These are phyloP conservation scores for Megaceryle torquata DNA, from an alignment of 2,113 vertebrate species.

Conservation along the genomic window DNA sequence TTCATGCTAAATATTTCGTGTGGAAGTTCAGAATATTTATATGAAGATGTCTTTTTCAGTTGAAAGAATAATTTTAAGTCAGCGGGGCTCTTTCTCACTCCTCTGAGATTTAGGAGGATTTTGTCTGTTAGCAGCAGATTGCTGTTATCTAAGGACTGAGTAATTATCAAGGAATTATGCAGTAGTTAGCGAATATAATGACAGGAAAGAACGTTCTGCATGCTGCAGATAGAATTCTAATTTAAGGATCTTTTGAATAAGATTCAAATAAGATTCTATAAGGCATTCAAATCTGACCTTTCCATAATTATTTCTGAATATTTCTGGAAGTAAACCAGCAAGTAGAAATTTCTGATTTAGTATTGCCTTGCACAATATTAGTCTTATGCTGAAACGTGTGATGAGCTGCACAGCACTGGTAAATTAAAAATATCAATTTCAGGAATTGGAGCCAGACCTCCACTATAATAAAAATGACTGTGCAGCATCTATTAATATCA, in stretches of 20 bases:
- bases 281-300: slow-evolving; percentile 17
- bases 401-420: background rate
- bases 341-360: background rate
- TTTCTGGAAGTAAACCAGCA: background rate
- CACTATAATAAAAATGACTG: background rate
- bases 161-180: slow-evolving; percentile 49
- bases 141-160: slow-evolving; percentile 1
- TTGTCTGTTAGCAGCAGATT: background rate
- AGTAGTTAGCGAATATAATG: slow-evolving; percentile 23
- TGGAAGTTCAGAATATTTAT: background rate
- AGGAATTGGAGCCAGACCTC: background rate
- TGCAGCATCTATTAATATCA: background rate
- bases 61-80: background rate
- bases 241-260: slow-evolving; percentile 22
- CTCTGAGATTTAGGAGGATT: background rate
- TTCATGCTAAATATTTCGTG: background rate
- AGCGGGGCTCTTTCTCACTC: background rate
- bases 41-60: background rate
- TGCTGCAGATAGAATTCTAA: slow-evolving; percentile 25
- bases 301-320: background rate
- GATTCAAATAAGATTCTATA: background rate
- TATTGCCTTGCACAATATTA: background rate
- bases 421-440: background rate
- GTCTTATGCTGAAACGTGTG: background rate
- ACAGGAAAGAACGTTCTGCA: background rate